phyloP scores from a whole-genome alignment of 2,888 invertebrate genomes.

The Caenorhabditis zanzibari region DNA sequence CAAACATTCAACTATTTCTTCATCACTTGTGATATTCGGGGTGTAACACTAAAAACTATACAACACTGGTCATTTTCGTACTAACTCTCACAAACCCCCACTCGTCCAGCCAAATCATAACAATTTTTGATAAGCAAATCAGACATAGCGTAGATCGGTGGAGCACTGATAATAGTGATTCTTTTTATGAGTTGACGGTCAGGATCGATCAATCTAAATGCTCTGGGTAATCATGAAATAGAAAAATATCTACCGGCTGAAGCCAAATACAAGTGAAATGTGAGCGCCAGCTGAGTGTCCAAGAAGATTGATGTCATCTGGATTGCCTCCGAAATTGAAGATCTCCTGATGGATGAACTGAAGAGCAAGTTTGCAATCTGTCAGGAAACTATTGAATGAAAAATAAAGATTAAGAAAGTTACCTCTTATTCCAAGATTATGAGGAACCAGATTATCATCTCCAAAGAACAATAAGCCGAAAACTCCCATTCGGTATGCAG shows the following conservation, averaged over 20 bases:
- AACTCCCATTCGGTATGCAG: conserved; percentile 75
- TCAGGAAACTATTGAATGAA: not conserved
- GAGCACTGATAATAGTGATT: conserved; percentile 39
- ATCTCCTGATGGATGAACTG: conserved; percentile 60
- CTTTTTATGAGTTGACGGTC: conserved; percentile 36
- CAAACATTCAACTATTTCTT: conserved; percentile 47
- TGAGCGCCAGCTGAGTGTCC: conserved; percentile 59
- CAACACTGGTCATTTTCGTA: not conserved
- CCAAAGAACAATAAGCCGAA: conserved; percentile 74
- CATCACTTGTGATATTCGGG: conserved; percentile 10
- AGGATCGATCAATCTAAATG: conserved; percentile 60
- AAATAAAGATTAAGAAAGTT: not conserved
- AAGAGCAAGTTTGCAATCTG: conserved; percentile 52
- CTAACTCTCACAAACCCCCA: conserved; percentile 22
- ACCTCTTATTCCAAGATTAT: conserved; percentile 76
- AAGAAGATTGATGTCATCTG: conserved; percentile 54
- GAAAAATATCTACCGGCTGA: conserved; percentile 21
- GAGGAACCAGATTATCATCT: conserved; percentile 66
- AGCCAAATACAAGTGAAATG: conserved; percentile 42
- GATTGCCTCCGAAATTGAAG: conserved; percentile 56
- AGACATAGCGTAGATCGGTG: conserved; percentile 31
- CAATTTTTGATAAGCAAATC: conserved; percentile 52
- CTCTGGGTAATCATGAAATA: too few relatives aligned
- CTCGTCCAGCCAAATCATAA: conserved; percentile 32
- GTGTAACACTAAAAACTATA: conserved; percentile 41